These are phyloP conservation scores for Clarias fuscus DNA, from an alignment of 2,797 vertebrate genomes.

Conservation along the genomic window DNA sequence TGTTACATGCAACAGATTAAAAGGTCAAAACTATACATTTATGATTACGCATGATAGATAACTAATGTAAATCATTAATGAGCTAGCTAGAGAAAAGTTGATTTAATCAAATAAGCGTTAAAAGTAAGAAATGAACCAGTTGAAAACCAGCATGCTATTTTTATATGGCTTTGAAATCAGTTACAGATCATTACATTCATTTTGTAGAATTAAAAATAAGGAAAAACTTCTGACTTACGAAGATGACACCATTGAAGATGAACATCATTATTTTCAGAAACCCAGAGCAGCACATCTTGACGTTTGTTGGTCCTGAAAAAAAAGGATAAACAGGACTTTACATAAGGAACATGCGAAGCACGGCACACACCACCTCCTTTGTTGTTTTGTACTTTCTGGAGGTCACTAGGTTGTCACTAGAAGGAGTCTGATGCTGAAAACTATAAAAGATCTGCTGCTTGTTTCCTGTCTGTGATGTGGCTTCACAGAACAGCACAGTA, in stretches of 20 bases:
- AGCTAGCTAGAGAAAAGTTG: neutral
- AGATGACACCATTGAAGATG: slow-evolving; percentile 66
- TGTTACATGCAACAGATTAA: neutral
- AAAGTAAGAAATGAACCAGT: neutral
- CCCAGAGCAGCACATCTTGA: slow-evolving; percentile 53
- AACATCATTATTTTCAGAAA: slow-evolving; percentile 67
- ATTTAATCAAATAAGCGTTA: neutral
- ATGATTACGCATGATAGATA: neutral
- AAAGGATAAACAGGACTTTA: neutral
- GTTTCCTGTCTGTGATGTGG: neutral
- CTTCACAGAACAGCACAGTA: no score
- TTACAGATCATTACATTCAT: neutral
- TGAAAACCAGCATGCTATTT: neutral
- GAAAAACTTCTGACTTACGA: slow-evolving; percentile 59
- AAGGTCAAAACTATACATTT: neutral
- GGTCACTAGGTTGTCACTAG: neutral
- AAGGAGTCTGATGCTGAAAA: neutral
- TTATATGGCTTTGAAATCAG: neutral
- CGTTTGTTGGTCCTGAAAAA: slow-evolving; percentile 23
- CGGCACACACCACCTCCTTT: neutral
- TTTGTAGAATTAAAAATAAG: neutral
- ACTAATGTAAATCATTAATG: neutral
- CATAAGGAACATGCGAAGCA: neutral
- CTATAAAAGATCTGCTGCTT: neutral
- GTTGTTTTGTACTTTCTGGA: neutral